phyloP scores from a whole-genome alignment of 2,113 vertebrate genomes.

The Oophaga pumilio region DNA sequence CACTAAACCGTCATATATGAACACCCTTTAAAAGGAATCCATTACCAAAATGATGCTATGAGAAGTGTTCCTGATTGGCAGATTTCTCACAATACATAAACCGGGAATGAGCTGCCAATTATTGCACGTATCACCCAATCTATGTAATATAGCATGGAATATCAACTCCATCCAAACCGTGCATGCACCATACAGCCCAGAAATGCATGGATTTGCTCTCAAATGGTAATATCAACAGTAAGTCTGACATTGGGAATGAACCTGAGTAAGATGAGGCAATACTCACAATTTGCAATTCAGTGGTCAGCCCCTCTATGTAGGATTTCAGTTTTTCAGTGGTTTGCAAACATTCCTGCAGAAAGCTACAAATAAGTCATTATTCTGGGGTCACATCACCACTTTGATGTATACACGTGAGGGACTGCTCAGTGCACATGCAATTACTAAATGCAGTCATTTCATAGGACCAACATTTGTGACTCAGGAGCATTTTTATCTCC shows the following conservation, averaged over 20 bases:
- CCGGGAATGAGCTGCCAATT: not conserved
- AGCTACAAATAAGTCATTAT: slow-evolving; percentile 66
- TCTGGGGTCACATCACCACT: slow-evolving; percentile 48
- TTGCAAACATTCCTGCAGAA: slow-evolving; percentile 74
- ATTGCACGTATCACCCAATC: not conserved
- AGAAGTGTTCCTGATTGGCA: not conserved
- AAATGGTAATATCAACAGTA: not conserved
- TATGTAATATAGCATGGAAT: too few species aligned
- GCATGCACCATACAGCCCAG: not conserved
- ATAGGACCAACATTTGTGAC: not conserved
- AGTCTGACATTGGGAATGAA: not conserved
- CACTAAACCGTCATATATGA: too few species aligned
- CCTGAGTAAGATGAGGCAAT: not conserved
- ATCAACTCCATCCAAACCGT: too few species aligned
- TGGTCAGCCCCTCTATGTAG: slow-evolving; percentile 68
- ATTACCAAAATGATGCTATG: too few species aligned
- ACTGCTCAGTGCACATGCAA: not conserved
- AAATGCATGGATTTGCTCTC: not conserved
- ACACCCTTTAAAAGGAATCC: too few species aligned
- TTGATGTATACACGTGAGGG: slow-evolving; percentile 1
- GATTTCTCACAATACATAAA: not conserved
- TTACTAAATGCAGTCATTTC: not conserved
- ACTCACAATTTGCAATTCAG: slow-evolving; percentile 70
- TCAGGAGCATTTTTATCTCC: not conserved
- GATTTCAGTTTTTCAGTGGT: slow-evolving; percentile 68